Percentiles rank a stretch among this genome's conserved stretches.
Conservation (phyloP, 2,888 invertebrate genomes). For the Drosophila mimica region DNA sequence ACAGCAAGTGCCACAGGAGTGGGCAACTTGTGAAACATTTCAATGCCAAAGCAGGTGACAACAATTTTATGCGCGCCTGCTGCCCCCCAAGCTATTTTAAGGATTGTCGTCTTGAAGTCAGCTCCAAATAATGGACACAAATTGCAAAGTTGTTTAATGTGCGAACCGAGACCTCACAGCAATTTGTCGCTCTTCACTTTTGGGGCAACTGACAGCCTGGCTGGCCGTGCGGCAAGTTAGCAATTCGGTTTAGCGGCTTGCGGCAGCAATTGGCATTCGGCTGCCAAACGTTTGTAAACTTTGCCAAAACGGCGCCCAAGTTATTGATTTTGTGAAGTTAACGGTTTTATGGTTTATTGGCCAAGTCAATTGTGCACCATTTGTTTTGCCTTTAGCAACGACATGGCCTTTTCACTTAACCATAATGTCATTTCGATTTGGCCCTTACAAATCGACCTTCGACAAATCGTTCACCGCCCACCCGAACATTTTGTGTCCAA, state of each 20-base stretch:
- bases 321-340: conserved; percentile 80
- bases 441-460: conserved; percentile 37
- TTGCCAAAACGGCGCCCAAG: conserved; percentile 29
- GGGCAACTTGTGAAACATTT: conserved; percentile 50
- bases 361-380: conserved; percentile 74
- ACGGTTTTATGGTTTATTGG: conserved; percentile 79
- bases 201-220: conserved; percentile 1
- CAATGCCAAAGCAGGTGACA: conserved; percentile 62
- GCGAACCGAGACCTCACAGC: conserved; percentile 62
- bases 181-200: conserved; percentile 76
- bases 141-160: conserved; percentile 79
- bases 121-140: conserved; percentile 79
- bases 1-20: not conserved
- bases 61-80: conserved; percentile 31
- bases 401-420: conserved; percentile 59
- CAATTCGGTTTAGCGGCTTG: conserved; percentile 20
- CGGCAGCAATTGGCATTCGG: conserved; percentile 35
- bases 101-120: conserved; percentile 49
- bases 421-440: conserved; percentile 71
- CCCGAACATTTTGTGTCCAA: not conserved
- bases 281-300: conserved; percentile 48
- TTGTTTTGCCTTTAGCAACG: conserved; percentile 63
- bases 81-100: not conserved
- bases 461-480: conserved; percentile 29
- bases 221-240: conserved; percentile 18